These are phyloP conservation scores for Psilanteris sp. DNA, from an alignment of 1,140 invertebrate species.

Conservation along the genomic window DNA sequence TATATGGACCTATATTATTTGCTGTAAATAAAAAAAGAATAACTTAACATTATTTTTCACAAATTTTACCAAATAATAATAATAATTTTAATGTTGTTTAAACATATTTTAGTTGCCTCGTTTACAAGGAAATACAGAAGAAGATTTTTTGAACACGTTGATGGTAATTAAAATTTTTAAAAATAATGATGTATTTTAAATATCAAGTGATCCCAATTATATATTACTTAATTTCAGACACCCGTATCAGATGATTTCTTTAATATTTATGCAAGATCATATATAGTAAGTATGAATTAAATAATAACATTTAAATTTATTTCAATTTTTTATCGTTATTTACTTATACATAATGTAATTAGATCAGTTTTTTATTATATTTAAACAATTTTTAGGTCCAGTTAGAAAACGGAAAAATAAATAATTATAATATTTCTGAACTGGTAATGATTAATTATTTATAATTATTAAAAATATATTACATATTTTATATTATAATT, in stretches of 20 bases:
- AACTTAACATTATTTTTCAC: too few relatives aligned
- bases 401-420: constrained; percentile 2
- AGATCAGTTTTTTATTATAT: too few relatives aligned
- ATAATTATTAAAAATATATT: background rate
- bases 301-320: too few relatives aligned
- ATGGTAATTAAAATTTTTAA: too few relatives aligned
- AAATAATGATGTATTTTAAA: too few relatives aligned
- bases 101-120: background rate
- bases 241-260: background rate
- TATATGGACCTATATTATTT: constrained; percentile 3
- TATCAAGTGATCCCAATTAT: too few relatives aligned
- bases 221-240: background rate
- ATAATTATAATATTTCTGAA: background rate
- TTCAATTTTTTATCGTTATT: background rate
- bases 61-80: background rate
- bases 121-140: background rate
- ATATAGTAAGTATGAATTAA: constrained; percentile 4
- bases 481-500: background rate
- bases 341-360: too few relatives aligned
- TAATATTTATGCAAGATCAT: background rate
- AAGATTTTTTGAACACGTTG: too few relatives aligned
- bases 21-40: constrained; percentile 4
- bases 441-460: too few relatives aligned
- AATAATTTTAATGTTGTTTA: too few relatives aligned
- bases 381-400: constrained; percentile 3